Evolutionary conservation across 2,113 vertebrate species (phyloP).

Genomic region (Lycocorax pyrrhopterus): DNA sequence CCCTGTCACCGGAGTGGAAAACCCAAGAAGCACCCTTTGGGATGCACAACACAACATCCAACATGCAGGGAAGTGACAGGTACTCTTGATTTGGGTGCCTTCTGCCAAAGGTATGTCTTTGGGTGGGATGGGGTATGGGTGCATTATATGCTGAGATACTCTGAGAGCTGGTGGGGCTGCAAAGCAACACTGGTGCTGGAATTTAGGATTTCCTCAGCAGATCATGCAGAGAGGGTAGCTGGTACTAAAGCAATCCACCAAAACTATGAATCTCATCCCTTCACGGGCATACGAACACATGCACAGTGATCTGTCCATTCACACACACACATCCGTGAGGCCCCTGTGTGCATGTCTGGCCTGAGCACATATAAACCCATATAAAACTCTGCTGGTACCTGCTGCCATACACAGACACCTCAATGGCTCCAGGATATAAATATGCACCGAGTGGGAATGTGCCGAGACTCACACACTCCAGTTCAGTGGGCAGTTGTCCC

Average conservation of each 20-base stretch:
- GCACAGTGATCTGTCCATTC: not conserved
- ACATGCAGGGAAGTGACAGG: not conserved
- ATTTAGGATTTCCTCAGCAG: not conserved
- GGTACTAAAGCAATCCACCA: not conserved
- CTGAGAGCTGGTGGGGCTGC: not conserved
- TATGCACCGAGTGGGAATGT: rapidly evolving
- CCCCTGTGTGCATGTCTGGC: not conserved
- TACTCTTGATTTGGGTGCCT: not conserved
- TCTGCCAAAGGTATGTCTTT: not conserved
- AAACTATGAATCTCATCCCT: not conserved
- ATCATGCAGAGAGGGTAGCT: not conserved
- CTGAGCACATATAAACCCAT: not conserved
- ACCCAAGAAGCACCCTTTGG: not conserved
- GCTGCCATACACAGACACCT: not conserved
- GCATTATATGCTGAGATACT: rapidly evolving
- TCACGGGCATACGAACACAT: rapidly evolving
- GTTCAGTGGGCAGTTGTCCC: not conserved
- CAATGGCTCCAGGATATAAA: not conserved
- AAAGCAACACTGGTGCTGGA: not conserved
- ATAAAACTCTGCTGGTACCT: not conserved
- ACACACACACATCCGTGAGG: not conserved
- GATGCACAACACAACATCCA: not conserved
- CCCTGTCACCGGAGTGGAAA: not conserved
- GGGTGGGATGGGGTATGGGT: not conserved
- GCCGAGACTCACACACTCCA: not conserved